Base-by-base conservation (phyloP, 2,888 invertebrate genomes). In the Dryococelus australis region DNA sequence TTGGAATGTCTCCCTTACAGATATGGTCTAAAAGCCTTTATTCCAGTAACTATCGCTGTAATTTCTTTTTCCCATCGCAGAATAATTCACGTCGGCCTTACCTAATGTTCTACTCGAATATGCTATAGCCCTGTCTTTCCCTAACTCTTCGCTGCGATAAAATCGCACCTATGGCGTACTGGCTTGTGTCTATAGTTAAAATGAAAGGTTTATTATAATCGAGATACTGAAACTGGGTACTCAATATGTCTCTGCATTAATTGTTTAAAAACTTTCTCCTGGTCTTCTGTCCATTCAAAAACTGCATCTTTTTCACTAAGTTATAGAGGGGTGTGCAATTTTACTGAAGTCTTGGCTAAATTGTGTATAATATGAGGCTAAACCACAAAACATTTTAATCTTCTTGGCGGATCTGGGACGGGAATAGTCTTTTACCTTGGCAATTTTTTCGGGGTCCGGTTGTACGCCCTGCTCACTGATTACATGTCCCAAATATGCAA, bases 1-100 rank as follows among this genome's bases (percentile, higher is more conserved):
- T 43, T 81, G 20, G 89, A 89, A 13, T 85, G 86, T 28, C 87
- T 85, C 27, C 89, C 89, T 24, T 85, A 87, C 20, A 88, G 43
- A 47, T 89, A 89, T 16, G 85, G 86, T 9, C 87, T 27, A 47
- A 87, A 89, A 51, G 86, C 84, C 24, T 88, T 87, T 5, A 85
- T 87, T 24, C 81, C 87, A 6, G 88, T 81, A 8, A 90, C 88
- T 24, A 89, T 28, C 4, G 87, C 89, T 13, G 87, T 26, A 0
- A 88, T 53, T 87, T 89, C 89, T 26, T 86, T 87, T 26, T 88
- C 86, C 0, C 47, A 65, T 9, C n/a, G 87, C 84, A 28, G 43
- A n/a, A 27, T 88, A 87, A 78, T 85, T 88, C 51, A 16, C n/a
- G 35, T 88, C 87, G 0, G 86, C 65, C 20, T 80, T n/a, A 53